phyloP scores from a whole-genome alignment of 2,113 vertebrate genomes.

The Cottus gobio region DNA sequence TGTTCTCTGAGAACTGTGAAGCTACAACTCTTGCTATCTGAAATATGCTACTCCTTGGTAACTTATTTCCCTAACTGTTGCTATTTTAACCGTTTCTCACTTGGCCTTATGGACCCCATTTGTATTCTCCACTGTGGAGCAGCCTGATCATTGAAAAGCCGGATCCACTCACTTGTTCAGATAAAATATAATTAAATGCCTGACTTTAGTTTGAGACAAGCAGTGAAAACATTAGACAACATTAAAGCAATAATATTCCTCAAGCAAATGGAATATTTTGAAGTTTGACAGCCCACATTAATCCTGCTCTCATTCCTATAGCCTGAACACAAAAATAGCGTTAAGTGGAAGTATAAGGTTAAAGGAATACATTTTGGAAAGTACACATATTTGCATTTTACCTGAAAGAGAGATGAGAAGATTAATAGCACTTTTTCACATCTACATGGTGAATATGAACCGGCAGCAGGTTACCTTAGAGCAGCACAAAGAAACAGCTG shows the following conservation, averaged over 20 bases:
- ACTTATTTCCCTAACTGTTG: neutral
- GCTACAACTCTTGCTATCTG: neutral
- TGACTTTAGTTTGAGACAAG: slow-evolving; percentile 1
- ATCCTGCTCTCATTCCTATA: neutral
- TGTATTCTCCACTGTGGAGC: neutral
- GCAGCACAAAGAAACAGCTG: neutral
- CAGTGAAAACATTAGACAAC: neutral
- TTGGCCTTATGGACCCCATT: neutral
- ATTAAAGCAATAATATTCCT: neutral
- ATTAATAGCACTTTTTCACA: neutral
- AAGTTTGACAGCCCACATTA: neutral
- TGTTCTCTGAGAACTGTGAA: neutral
- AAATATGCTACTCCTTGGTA: neutral
- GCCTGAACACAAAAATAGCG: neutral
- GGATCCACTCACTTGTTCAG: neutral
- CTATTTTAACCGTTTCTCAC: neutral
- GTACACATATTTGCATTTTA: neutral
- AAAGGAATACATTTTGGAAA: neutral
- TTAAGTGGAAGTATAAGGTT: neutral
- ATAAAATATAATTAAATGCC: neutral
- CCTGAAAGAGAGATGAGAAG: neutral
- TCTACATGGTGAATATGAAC: neutral
- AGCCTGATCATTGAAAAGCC: slow-evolving; percentile 2
- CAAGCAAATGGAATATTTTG: neutral
- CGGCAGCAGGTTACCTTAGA: neutral